Conservation (phyloP, 2,888 invertebrate species). For the Parasteatoda lunata region DNA sequence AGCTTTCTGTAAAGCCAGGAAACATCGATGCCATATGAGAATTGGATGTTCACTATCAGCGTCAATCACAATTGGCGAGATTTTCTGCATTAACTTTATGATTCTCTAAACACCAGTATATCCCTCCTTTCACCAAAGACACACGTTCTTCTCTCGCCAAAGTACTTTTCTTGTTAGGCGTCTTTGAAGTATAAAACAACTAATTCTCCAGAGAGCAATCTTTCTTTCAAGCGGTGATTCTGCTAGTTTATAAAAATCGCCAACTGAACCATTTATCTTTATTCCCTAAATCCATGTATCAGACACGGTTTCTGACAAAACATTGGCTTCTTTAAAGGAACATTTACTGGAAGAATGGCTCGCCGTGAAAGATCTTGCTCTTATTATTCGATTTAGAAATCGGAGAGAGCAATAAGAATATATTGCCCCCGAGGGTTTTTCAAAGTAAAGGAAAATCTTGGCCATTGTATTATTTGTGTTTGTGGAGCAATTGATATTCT, state of each 20-base stretch:
- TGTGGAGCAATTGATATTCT: no score
- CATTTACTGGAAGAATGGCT: background rate
- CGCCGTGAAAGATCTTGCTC: background rate
- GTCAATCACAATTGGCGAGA: no score
- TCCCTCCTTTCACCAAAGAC: background rate
- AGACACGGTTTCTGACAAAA: background rate
- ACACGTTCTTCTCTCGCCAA: slow-evolving; percentile 6
- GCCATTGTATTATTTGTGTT: no score
- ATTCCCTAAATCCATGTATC: slow-evolving; percentile 28
- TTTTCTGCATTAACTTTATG: no score
- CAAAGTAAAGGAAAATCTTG: no score
- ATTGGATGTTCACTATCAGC: no score
- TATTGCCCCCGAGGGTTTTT: no score
- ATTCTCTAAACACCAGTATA: background rate
- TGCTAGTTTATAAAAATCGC: slow-evolving; percentile 32
- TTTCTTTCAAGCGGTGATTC: slow-evolving; percentile 38
- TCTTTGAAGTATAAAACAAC: slow-evolving; percentile 40
- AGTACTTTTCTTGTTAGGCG: slow-evolving; percentile 33
- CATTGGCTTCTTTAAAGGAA: background rate
- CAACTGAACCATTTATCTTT: slow-evolving; percentile 41
- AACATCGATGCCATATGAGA: no score
- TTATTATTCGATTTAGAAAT: no score
- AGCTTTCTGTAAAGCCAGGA: no score
- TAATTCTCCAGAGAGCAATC: slow-evolving; percentile 21
- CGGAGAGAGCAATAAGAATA: no score